Evolutionary conservation across 2,888 invertebrate genomes (phyloP).

Genomic region (Ypsolopha sequella): DNA sequence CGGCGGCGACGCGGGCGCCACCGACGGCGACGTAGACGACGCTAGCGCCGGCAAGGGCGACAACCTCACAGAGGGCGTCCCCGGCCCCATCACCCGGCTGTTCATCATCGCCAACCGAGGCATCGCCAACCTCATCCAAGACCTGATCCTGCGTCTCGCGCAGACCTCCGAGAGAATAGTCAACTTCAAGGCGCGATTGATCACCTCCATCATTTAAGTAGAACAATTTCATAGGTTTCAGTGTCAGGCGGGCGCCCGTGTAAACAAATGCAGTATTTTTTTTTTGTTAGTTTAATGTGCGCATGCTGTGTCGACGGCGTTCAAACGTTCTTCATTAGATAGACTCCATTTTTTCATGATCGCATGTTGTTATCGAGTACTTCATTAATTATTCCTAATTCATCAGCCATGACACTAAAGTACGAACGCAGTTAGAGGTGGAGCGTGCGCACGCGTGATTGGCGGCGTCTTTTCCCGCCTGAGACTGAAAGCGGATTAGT

Average conservation of each 20-base stretch:
- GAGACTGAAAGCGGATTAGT: neutral
- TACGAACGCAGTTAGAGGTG: no score
- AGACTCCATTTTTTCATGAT: no score
- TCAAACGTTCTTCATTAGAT: no score
- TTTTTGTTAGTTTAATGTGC: neutral
- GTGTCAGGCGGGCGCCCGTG: no score
- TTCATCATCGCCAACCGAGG: conserved; percentile 91
- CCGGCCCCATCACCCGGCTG: conserved; percentile 88
- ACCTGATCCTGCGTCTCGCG: conserved; percentile 89
- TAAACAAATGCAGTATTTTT: no score
- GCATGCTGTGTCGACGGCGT: neutral
- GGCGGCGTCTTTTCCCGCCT: neutral
- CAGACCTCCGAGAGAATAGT: conserved; percentile 93
- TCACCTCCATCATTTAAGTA: conserved; percentile 88
- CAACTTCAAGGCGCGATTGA: conserved; percentile 92
- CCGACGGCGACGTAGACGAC: conserved; percentile 60
- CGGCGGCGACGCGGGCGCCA: conserved; percentile 59
- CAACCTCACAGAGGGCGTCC: conserved; percentile 84
- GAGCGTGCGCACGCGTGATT: no score
- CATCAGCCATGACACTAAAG: no score
- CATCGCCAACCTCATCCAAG: conserved; percentile 88
- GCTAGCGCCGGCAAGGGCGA: conserved; percentile 72
- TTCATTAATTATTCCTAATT: no score
- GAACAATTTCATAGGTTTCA: conserved; percentile 23
- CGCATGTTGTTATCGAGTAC: no score